Percentiles rank a stretch among this genome's conserved stretches.
Evolutionary conservation across 2,888 invertebrate genomes (phyloP).

Genomic region (Dioctria rufipes): DNA sequence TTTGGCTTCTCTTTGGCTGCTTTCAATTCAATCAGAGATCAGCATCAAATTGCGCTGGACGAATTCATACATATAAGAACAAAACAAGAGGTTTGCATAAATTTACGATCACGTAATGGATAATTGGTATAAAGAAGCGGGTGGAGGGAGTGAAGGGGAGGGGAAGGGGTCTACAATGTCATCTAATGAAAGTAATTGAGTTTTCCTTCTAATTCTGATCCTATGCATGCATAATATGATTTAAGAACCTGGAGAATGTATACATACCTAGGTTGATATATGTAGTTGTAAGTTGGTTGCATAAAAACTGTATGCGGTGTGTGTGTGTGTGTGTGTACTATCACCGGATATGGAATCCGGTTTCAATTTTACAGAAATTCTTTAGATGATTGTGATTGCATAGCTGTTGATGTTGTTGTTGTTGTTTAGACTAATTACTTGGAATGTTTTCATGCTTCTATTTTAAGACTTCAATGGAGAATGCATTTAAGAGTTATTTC

Average conservation of each 20-base stretch:
- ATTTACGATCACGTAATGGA: conserved; percentile 16
- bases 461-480: conserved; percentile 13
- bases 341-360: conserved; percentile 49
- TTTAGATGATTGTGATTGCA: background rate
- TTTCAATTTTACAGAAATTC: conserved; percentile 31
- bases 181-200: conserved; percentile 30
- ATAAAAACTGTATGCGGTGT: background rate
- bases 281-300: background rate
- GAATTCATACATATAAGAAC: no score
- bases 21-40: background rate
- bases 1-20: background rate
- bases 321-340: background rate
- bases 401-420: background rate
- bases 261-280: background rate
- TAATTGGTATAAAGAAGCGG: conserved; percentile 7
- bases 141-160: no score
- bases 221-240: background rate
- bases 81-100: conserved; percentile 31
- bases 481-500: conserved; percentile 16
- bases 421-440: conserved; percentile 23
- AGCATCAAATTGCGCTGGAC: no score
- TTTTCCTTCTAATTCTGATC: background rate
- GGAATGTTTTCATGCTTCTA: conserved; percentile 8
- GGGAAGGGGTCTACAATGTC: background rate
- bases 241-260: conserved; percentile 2